A percentile compares a stretch with the other conserved stretches of the same genome.
Evolutionary conservation across 2,113 vertebrate genomes (phyloP).

Genomic region (Megalops atlanticus): DNA sequence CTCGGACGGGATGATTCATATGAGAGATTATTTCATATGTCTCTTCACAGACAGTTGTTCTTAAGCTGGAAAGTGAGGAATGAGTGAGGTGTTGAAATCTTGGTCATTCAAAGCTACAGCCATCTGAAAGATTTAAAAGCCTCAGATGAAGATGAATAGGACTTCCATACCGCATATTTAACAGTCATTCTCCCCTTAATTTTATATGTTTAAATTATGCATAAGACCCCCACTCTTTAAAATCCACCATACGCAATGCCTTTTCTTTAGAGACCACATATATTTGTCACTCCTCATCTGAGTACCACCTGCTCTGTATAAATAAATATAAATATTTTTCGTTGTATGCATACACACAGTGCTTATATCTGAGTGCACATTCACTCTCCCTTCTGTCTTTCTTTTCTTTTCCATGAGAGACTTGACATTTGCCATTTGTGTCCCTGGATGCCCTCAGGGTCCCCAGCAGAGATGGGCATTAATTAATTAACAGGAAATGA

Average conservation of each 20-base stretch:
- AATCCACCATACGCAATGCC: neutral
- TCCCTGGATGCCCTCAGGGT: slow-evolving; percentile 40
- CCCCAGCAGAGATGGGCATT: slow-evolving; percentile 51
- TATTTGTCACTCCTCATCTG: neutral
- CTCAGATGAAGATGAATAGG: slow-evolving; percentile 64
- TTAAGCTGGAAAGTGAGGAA: slow-evolving; percentile 2
- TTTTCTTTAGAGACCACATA: neutral
- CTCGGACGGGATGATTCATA: slow-evolving; percentile 52
- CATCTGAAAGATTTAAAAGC: slow-evolving; percentile 59
- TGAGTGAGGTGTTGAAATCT: slow-evolving; percentile 35
- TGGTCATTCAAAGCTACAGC: slow-evolving; percentile 54
- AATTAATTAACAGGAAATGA: slow-evolving; percentile 60
- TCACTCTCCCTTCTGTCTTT: slow-evolving; percentile 13
- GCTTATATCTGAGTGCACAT: slow-evolving; percentile 28
- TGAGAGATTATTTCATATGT: slow-evolving; percentile 54
- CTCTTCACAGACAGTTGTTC: slow-evolving; percentile 51
- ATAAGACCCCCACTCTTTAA: neutral
- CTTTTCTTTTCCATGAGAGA: slow-evolving; percentile 47
- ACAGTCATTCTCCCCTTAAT: slow-evolving; percentile 34
- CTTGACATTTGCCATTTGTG: slow-evolving; percentile 58
- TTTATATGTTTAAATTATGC: neutral
- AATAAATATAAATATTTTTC: neutral
- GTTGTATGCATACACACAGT: neutral
- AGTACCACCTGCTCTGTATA: neutral
- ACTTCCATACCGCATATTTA: slow-evolving; percentile 60